Evolutionary conservation across 2,113 vertebrate genomes (phyloP).

Genomic region (Meles meles): DNA sequence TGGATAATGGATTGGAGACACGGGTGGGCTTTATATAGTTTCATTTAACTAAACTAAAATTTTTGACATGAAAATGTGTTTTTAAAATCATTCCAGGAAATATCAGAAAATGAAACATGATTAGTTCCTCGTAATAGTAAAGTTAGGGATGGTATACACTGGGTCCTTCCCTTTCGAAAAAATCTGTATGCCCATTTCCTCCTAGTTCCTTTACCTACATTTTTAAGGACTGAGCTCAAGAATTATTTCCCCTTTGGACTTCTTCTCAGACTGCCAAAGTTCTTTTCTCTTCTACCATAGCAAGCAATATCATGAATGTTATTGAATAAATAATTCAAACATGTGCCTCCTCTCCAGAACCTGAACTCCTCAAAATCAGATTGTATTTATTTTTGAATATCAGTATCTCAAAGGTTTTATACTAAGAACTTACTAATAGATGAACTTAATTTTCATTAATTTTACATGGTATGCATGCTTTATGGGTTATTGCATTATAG

Average conservation of each 20-base stretch:
- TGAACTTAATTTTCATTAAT: constrained; percentile 11
- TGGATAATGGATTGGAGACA: neutral
- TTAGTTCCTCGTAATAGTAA: neutral
- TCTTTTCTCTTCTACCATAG: neutral
- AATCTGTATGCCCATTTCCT: neutral
- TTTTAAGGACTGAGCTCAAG: neutral
- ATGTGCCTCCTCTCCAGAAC: neutral
- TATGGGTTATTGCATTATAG: neutral
- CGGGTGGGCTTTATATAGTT: neutral
- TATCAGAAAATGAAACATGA: neutral
- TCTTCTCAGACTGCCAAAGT: neutral
- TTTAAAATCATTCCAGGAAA: neutral
- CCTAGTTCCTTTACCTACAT: neutral
- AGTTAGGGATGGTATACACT: neutral
- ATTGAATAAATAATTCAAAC: neutral
- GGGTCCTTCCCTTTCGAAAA: neutral
- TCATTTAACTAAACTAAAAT: neutral
- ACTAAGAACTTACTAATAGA: neutral
- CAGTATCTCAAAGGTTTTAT: neutral
- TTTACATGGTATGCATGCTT: neutral
- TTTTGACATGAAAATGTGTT: neutral
- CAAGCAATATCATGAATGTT: neutral
- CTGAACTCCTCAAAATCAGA: neutral
- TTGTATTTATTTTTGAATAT: neutral
- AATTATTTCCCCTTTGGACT: neutral